These are phyloP conservation scores for Drosophila limbata DNA, from an alignment of 2,888 invertebrate genomes.

Conservation along the genomic window DNA sequence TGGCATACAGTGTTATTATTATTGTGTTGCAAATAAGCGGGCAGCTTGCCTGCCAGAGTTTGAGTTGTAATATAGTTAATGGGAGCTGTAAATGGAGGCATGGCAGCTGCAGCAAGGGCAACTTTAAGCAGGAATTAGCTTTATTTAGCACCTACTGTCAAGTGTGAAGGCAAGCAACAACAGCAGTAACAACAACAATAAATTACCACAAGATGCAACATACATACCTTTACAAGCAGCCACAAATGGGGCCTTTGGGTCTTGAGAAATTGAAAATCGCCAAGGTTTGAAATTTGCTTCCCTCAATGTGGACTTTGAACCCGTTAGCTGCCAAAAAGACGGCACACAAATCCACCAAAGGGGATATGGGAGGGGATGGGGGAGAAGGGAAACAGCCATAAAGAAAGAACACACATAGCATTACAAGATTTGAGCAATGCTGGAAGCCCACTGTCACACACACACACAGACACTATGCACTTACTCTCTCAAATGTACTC, in stretches of 20 bases:
- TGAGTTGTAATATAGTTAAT: constrained; percentile 11
- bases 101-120: constrained; percentile 22
- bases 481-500: constrained; percentile 4
- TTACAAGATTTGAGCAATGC: constrained; percentile 49
- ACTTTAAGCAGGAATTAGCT: constrained; percentile 45
- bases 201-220: constrained; percentile 33
- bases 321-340: constrained; percentile 58
- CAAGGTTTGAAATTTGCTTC: constrained; percentile 36
- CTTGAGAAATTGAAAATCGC: constrained; percentile 29
- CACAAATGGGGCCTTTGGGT: constrained; percentile 24
- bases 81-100: constrained; percentile 3
- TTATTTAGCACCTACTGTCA: constrained; percentile 53
- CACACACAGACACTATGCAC: background rate
- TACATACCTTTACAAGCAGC: background rate
- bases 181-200: constrained; percentile 18
- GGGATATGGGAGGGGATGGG: background rate
- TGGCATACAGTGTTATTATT: background rate
- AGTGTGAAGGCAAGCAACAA: constrained; percentile 65
- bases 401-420: constrained; percentile 38
- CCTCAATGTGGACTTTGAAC: constrained; percentile 68
- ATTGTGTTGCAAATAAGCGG: background rate
- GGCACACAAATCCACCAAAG: constrained; percentile 11
- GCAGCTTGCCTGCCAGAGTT: background rate
- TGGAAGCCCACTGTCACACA: constrained; percentile 19
- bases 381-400: background rate